Percentiles rank a stretch among this genome's conserved stretches.
These are phyloP conservation scores for Hofmannophila pseudospretella DNA, from an alignment of 2,888 invertebrate species.

Conservation along the genomic window DNA sequence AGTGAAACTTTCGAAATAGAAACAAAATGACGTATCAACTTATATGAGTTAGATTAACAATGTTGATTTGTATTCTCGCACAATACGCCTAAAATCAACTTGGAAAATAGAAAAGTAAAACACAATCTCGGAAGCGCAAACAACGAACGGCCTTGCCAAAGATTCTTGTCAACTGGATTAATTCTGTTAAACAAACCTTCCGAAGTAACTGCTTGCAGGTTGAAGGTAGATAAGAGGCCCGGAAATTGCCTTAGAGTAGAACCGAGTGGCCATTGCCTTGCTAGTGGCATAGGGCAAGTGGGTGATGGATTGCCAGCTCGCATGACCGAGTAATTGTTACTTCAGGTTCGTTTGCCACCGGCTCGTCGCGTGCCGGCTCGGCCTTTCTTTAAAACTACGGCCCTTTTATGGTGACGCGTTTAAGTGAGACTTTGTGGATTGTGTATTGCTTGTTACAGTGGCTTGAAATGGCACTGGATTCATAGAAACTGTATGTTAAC, in stretches of 20 bases:
- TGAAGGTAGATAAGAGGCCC: conserved; percentile 61
- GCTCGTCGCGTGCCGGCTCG: conserved; percentile 10
- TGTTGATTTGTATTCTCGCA: not conserved
- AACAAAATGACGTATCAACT: too few relatives aligned
- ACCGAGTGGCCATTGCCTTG: conserved; percentile 59
- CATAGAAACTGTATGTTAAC: too few relatives aligned
- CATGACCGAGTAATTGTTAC: conserved; percentile 76
- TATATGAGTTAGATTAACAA: too few relatives aligned
- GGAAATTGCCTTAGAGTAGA: conserved; percentile 74
- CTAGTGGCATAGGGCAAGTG: conserved; percentile 57
- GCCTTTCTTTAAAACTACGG: conserved; percentile 45
- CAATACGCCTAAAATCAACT: not conserved
- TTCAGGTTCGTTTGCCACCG: conserved; percentile 51
- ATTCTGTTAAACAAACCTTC: conserved; percentile 70
- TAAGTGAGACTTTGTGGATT: conserved; percentile 29
- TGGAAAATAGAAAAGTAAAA: conserved; percentile 2
- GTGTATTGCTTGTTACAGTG: conserved; percentile 21
- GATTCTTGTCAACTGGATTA: conserved; percentile 55
- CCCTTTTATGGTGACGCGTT: conserved; percentile 47
- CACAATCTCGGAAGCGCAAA: conserved; percentile 14
- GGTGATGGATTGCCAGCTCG: conserved; percentile 71
- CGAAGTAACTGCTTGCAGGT: conserved; percentile 55
- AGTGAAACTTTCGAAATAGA: too few relatives aligned
- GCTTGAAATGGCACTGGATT: not conserved
- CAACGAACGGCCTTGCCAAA: conserved; percentile 39